Evolutionary conservation across 2,888 invertebrate species (phyloP), one percentile per base, ranked within the genome.

Genomic region (Diogma glabrata): DNA sequence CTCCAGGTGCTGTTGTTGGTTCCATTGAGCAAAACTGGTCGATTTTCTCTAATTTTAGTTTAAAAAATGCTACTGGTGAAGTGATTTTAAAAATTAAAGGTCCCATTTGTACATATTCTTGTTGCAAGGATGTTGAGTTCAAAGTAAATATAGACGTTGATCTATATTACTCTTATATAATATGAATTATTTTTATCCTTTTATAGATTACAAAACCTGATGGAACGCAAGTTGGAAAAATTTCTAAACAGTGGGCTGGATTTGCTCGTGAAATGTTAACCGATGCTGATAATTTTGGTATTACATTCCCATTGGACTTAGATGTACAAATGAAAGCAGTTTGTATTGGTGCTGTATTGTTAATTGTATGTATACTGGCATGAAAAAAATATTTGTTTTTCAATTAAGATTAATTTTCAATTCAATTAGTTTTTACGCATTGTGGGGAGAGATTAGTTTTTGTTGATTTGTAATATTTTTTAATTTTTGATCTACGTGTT

Each of bases 231-330:
- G 83, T 94, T 52, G 94, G 94, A 2, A 81, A 80, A 65, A 92
- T 95, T 59, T 84, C 86, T 1, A 93, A 93, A 66, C 85, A 90
- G 64, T 93, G 92, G 92, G 80, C 87, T 0, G 92, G 92, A 0
- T 61, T 91, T 45, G 74, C 80, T 1, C 78, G 87, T 52, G 92
- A 92, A 72, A 70, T 79, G 53, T 90, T 91, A 65, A 89, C 91
- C 0, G 89, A 90, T 70, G 76, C 88, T 0, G 91, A 93, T 67
- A 82, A 83, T 67, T 94, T 93, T 67, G 91, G 90, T 22, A 83
- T 94, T 54, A 79, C 80, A n/a, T 94, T 95, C 67, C 94, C 94
- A 0, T 75, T 85, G 75, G 91, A 93, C 67, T 72, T 94, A 62
- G 91, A 92, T 65, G 87, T 86, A 43, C 79, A 82, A 66, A 83